These are phyloP conservation scores for Hexactinellida sp. DNA, from an alignment of 37 sponge, comb jelly and placozoan genomes.

Conservation along the genomic window DNA sequence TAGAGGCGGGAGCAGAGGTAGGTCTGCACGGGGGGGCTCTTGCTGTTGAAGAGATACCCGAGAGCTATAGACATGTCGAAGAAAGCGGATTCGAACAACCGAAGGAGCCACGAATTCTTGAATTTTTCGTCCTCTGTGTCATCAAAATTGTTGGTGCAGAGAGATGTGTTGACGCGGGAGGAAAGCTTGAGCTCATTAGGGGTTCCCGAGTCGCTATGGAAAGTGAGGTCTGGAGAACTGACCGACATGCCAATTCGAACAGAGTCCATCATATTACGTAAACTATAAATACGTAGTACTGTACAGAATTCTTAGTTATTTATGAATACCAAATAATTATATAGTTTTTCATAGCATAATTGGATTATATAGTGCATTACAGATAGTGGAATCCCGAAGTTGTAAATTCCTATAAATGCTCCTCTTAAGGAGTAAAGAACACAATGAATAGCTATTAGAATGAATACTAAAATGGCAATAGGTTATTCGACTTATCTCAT, in stretches of 20 bases:
- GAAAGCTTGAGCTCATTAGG: background rate
- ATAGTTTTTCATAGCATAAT: no score
- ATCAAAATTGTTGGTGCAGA: background rate
- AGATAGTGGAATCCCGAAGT: no score
- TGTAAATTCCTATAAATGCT: no score
- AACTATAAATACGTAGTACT: background rate
- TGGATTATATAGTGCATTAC: no score
- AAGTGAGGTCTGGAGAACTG: background rate
- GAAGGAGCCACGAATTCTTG: slow-evolving; percentile 64
- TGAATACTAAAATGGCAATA: no score
- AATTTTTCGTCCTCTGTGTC: background rate
- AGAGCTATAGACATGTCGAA: slow-evolving; percentile 81
- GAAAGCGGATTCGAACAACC: slow-evolving; percentile 72
- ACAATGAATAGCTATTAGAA: no score
- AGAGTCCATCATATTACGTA: background rate
- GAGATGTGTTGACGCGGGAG: background rate
- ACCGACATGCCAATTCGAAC: background rate
- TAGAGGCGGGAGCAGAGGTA: slow-evolving; percentile 46
- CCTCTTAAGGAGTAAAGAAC: no score
- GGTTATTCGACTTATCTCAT: no score
- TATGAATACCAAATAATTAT: no score
- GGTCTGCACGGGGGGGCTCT: slow-evolving; percentile 48
- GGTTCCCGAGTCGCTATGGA: background rate
- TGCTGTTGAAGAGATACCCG: slow-evolving; percentile 72
- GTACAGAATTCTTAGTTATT: no score